These are phyloP conservation scores for Vanacampus margaritifer DNA, from an alignment of 2,113 vertebrate genomes.

Conservation along the genomic window DNA sequence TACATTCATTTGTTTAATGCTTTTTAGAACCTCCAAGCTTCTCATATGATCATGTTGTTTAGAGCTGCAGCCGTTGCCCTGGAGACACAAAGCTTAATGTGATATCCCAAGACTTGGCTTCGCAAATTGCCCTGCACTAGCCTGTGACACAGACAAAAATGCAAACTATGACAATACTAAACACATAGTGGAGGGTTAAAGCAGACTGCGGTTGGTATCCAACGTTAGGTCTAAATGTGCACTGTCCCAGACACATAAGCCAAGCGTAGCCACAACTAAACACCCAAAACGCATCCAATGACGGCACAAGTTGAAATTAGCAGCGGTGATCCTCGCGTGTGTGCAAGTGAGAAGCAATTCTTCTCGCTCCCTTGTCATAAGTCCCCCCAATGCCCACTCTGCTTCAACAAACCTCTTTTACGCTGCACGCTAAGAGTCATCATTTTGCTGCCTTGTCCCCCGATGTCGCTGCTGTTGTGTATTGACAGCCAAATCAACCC, in stretches of 20 bases:
- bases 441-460: too few species aligned
- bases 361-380: conserved; percentile 1
- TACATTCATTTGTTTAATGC: too few species aligned
- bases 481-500: too few species aligned
- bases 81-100: too few species aligned
- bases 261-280: conserved; percentile 14
- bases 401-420: too few species aligned
- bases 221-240: conserved; percentile 21
- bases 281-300: conserved; percentile 2
- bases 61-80: too few species aligned
- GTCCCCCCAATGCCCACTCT: too few species aligned
- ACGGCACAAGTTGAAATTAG: conserved; percentile 13
- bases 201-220: conserved; percentile 26
- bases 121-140: neutral
- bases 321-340: conserved; percentile 1
- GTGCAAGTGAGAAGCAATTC: conserved; percentile 17
- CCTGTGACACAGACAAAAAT: conserved; percentile 6
- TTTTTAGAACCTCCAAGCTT: too few species aligned
- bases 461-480: too few species aligned
- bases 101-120: too few species aligned
- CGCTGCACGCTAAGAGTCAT: too few species aligned
- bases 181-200: neutral
- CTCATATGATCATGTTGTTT: too few species aligned
- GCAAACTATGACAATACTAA: conserved; percentile 23
- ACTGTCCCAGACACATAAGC: conserved; percentile 28